Evolutionary conservation across 2,888 invertebrate species (phyloP), one percentile per base, ranked within the genome.

Genomic region (Allolobophora icterica): DNA sequence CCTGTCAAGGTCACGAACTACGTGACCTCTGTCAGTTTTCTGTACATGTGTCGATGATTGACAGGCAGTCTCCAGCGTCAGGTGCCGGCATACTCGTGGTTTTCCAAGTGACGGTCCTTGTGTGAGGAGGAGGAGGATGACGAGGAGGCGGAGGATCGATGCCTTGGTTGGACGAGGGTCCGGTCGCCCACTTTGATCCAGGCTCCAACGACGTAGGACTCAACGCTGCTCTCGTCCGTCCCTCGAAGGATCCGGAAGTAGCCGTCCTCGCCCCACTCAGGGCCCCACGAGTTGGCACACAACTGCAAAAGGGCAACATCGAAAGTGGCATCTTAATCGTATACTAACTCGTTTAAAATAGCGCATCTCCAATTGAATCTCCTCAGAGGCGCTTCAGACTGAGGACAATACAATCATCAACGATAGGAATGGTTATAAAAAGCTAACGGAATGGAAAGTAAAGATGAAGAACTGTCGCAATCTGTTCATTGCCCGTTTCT

Each of bases 261-360:
- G 0, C 99, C 99, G 92, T 97, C 96, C 95, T 99, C 98, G 21
- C 99, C 99, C 99, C 99, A 99, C 93, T 97, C 96, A 0, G 95
- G 94, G 19, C 99, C 99, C 99, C 99, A 99, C 58, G 98, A 98
- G 96, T 99, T 99, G 89, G 98, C 98, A 87, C 97, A 98, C 94
- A 97, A 96, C 98, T 99, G 96, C 15, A 92, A 83, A 87, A 90
- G 71, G 8, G n/a, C 71, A 71, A n/a, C 30, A n/a, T 0, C 71
- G n/a, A 71, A n/a, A n/a, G n/a, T 13, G n/a, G 2, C n/a, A n/a
- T 71, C 71, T 30, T 71, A 71, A 71, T 71, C 11, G n/a, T 71
- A n/a, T 71, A 17, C n/a, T n/a, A n/a, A n/a, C n/a, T n/a, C n/a
- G n/a, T n/a, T 42, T 42, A 42, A 42, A 24, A 52, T 52, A 52